Evolutionary conservation across 2,113 vertebrate species (phyloP).

Genomic region (Cyprinodon brontotheroides): DNA sequence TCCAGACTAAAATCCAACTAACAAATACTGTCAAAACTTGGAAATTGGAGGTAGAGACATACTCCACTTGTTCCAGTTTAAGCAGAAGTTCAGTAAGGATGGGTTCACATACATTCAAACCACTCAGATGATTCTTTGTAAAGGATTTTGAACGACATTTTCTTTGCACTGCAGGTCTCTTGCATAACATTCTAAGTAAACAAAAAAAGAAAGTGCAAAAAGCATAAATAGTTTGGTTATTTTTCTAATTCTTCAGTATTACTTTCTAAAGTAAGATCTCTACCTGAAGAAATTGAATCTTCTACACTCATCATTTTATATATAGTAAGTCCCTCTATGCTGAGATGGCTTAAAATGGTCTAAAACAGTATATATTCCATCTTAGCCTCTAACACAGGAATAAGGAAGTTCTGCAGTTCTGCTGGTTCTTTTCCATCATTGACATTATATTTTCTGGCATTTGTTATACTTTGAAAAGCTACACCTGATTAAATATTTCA

Average conservation of each 20-base stretch:
- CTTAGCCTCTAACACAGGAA: slow-evolving; percentile 34
- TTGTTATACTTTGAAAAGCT: slow-evolving; percentile 29
- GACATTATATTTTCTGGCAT: slow-evolving; percentile 24
- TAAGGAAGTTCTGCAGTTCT: slow-evolving; percentile 46
- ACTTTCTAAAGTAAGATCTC: background rate
- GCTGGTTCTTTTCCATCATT: slow-evolving; percentile 28
- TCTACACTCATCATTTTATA: background rate
- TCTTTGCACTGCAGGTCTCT: background rate
- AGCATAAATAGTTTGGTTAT: background rate
- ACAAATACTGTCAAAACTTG: background rate
- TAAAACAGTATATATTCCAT: background rate
- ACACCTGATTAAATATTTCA: background rate
- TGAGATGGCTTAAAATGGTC: slow-evolving; percentile 1
- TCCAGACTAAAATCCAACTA: background rate
- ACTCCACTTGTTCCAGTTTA: background rate
- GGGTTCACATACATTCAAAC: background rate
- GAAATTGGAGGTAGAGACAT: background rate
- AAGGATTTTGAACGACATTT: background rate
- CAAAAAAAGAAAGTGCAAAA: background rate
- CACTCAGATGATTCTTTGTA: background rate
- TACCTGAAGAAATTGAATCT: background rate
- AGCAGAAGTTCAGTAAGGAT: background rate
- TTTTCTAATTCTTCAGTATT: too few relatives aligned
- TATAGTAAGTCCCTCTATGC: background rate
- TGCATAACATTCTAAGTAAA: background rate